Evolutionary conservation across 2,113 vertebrate genomes (phyloP).

Genomic region (Struthidea cinerea): DNA sequence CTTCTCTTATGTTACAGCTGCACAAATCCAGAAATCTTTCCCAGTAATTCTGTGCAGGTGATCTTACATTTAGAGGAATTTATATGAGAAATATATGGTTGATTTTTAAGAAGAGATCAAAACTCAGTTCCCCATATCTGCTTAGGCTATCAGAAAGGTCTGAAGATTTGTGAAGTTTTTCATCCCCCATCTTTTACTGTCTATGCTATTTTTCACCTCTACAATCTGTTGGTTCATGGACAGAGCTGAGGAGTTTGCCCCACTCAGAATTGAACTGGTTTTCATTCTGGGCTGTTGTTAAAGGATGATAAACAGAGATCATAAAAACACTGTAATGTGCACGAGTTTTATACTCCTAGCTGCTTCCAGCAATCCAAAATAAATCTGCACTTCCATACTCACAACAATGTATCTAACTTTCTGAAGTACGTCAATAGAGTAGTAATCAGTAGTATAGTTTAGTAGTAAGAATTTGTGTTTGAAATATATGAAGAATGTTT

Average conservation of each 20-base stretch:
- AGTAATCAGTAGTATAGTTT: neutral
- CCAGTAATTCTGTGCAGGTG: neutral
- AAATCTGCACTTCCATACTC: neutral
- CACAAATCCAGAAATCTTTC: neutral
- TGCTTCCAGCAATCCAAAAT: neutral
- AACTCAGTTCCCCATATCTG: neutral
- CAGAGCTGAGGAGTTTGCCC: neutral
- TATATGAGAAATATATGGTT: neutral
- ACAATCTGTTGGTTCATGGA: neutral
- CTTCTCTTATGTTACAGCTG: neutral
- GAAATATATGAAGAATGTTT: neutral
- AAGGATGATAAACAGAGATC: neutral
- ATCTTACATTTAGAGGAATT: neutral
- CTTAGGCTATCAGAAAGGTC: neutral
- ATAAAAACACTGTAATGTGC: neutral
- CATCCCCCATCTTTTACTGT: neutral
- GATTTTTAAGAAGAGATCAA: neutral
- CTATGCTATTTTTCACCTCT: neutral
- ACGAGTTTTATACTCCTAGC: neutral
- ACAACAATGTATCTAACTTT: neutral
- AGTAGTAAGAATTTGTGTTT: neutral
- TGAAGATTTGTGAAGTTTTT: neutral
- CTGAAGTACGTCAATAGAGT: neutral
- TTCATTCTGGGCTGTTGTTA: neutral
- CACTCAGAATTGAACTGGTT: neutral